Conservation (phyloP, 2,797 vertebrate genomes). For the Hipposideros larvatus region DNA sequence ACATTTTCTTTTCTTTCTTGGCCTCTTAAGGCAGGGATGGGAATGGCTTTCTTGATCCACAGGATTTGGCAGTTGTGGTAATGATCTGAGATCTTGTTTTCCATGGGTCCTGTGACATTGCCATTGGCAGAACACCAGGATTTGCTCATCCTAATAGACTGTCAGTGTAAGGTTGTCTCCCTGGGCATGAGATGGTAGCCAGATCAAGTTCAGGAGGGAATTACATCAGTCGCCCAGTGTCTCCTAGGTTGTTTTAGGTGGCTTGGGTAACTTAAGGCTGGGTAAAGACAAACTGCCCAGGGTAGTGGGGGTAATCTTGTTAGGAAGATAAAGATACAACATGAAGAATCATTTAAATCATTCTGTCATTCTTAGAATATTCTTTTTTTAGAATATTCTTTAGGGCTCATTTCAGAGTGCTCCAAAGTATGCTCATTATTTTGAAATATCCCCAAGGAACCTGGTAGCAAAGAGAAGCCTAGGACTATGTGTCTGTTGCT, state of each 20-base stretch:
- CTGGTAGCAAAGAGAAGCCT: neutral
- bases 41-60: neutral
- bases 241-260: slow-evolving; percentile 52
- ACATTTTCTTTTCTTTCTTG: slow-evolving; percentile 18
- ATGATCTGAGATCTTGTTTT: neutral
- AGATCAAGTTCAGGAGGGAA: slow-evolving; percentile 55
- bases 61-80: neutral
- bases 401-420: slow-evolving; percentile 44
- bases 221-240: neutral
- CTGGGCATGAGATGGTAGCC: slow-evolving; percentile 46
- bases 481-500: neutral
- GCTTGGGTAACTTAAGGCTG: neutral
- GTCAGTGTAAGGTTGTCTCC: neutral
- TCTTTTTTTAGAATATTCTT: slow-evolving; percentile 59
- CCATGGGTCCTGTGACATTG: neutral
- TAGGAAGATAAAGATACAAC: slow-evolving; percentile 53
- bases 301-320: neutral
- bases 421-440: slow-evolving; percentile 37
- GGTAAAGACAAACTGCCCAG: slow-evolving; percentile 46
- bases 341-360: slow-evolving; percentile 66
- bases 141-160: neutral
- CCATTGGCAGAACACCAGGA: neutral
- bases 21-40: neutral
- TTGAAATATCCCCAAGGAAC: slow-evolving; percentile 18
- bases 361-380: slow-evolving; percentile 53